A percentile compares a stretch with the other conserved stretches of the same genome.
phyloP scores from a whole-genome alignment of 2,797 vertebrate genomes.

The Diplodus puntazzo region DNA sequence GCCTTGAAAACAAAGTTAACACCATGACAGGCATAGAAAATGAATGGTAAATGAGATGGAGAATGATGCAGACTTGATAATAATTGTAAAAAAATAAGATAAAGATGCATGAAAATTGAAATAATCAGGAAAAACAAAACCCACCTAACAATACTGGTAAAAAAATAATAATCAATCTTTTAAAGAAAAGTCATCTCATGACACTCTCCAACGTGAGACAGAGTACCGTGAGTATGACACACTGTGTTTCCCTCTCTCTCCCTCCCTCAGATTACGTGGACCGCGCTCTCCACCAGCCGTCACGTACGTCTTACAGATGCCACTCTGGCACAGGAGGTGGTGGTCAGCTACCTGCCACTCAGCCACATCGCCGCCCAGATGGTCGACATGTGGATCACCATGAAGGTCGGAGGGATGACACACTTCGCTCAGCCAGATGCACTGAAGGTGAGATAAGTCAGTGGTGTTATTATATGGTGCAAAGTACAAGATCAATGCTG shows the following conservation, averaged over 20 bases:
- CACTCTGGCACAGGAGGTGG: constrained; percentile 81
- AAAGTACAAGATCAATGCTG: not conserved
- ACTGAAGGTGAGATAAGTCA: constrained; percentile 88
- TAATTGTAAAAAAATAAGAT: too few species aligned
- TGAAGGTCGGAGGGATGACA: constrained; percentile 84
- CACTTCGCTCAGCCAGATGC: constrained; percentile 94
- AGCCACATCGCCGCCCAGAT: constrained; percentile 96
- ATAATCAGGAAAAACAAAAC: too few species aligned
- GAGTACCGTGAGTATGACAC: too few species aligned
- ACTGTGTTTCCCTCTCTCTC: not conserved
- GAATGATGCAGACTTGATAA: too few species aligned
- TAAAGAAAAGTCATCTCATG: too few species aligned
- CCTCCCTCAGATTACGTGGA: constrained; percentile 91
- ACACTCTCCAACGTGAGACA: too few species aligned
- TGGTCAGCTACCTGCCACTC: constrained; percentile 96
- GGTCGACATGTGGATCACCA: constrained; percentile 91
- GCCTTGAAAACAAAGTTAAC: too few species aligned
- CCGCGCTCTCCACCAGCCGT: constrained; percentile 59
- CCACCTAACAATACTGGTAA: too few species aligned
- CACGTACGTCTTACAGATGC: constrained; percentile 72
- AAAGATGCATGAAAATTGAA: too few species aligned
- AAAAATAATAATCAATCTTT: too few species aligned
- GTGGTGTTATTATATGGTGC: not conserved
- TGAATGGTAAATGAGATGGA: too few species aligned
- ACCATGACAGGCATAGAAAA: too few species aligned